A percentile compares a stretch with the other conserved stretches of the same genome.
Conservation (phyloP, 2,113 vertebrate genomes). For the Hyperoodon ampullatus region DNA sequence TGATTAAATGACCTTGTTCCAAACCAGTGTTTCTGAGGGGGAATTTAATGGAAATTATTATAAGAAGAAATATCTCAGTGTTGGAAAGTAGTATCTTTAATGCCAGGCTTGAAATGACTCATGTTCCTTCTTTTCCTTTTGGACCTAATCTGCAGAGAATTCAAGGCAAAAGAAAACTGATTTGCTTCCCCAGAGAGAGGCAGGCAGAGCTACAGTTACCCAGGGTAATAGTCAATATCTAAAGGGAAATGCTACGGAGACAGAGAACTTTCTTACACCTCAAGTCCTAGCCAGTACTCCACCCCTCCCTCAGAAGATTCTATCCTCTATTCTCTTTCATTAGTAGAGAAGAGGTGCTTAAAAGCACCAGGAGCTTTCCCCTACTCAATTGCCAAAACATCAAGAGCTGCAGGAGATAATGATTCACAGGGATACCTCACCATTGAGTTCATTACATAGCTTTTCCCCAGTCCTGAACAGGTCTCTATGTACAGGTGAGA, state of each 20-base stretch:
- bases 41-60: not conserved
- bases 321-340: not conserved
- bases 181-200: not conserved
- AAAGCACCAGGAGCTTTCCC: not conserved
- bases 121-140: not conserved
- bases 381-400: not conserved
- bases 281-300: too few species aligned
- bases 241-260: not conserved
- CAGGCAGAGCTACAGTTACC: not conserved
- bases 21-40: not conserved
- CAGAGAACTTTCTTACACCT: not conserved
- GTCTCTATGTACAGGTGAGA: not conserved
- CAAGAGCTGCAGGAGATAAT: not conserved
- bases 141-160: not conserved
- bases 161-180: not conserved
- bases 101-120: not conserved
- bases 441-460: not conserved
- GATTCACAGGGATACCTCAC: not conserved
- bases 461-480: not conserved
- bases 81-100: not conserved
- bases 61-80: not conserved
- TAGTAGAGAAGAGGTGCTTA: not conserved
- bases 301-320: not conserved
- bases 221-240: not conserved
- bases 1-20: not conserved